These are phyloP conservation scores for Pogonocichla stellata DNA, from an alignment of 2,113 vertebrate genomes.

Conservation along the genomic window DNA sequence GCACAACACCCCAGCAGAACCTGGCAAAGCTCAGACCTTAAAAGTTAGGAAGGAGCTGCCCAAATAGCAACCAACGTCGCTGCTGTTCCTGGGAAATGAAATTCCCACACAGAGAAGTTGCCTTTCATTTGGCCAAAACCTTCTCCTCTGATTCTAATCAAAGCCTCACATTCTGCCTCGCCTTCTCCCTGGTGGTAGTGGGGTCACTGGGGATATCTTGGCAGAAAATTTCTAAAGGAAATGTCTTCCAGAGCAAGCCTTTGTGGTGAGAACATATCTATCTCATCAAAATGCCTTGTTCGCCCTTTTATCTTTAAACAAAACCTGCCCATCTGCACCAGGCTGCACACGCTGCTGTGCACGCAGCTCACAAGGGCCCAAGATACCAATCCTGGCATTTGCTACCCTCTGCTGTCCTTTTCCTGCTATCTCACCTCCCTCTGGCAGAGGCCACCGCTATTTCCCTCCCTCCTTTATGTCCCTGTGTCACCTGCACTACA, in stretches of 20 bases:
- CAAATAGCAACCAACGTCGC: background rate
- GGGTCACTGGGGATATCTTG: background rate
- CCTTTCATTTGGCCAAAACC: background rate
- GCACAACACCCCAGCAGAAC: background rate
- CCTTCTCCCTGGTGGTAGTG: background rate
- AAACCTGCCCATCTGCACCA: background rate
- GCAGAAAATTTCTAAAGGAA: conserved; percentile 8
- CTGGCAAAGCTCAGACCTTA: background rate
- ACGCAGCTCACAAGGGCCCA: background rate
- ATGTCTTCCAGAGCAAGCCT: background rate
- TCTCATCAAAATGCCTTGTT: background rate
- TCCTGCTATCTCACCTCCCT: background rate
- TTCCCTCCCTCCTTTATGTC: background rate
- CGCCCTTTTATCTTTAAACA: background rate
- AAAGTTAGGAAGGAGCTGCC: background rate
- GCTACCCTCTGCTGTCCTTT: conserved; percentile 60
- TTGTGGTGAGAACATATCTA: background rate
- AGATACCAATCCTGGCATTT: conserved; percentile 1
- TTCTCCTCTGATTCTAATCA: background rate
- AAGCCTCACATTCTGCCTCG: background rate
- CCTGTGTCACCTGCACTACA: background rate
- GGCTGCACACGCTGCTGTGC: background rate
- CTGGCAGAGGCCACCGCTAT: background rate
- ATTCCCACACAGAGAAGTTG: background rate
- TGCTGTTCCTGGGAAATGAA: background rate